These are phyloP conservation scores for Mimas tiliae DNA, from an alignment of 2,888 invertebrate genomes.

Conservation along the genomic window DNA sequence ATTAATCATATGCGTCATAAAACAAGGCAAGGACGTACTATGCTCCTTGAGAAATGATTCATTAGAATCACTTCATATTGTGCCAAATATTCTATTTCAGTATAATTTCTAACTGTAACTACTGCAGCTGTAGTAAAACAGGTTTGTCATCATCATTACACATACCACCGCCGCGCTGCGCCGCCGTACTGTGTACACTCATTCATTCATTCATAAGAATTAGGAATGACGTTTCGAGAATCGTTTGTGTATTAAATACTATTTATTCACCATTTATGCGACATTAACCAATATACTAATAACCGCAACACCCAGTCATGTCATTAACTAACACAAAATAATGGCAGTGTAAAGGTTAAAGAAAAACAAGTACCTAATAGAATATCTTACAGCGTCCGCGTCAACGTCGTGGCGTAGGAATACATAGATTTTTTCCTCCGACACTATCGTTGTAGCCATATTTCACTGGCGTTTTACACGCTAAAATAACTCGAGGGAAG, in stretches of 20 bases:
- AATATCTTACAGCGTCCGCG: not conserved
- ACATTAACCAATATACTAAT: not conserved
- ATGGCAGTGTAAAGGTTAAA: not conserved
- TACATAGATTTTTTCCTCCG: not conserved
- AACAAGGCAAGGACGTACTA: not conserved
- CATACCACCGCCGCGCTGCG: not conserved
- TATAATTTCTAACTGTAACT: not conserved
- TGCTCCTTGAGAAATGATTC: conserved; percentile 11
- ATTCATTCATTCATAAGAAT: not conserved
- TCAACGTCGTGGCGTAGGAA: not conserved
- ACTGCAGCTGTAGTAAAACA: not conserved
- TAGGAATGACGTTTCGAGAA: not conserved
- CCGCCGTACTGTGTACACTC: too few relatives aligned
- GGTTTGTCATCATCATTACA: conserved; percentile 2
- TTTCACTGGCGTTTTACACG: conserved; percentile 30
- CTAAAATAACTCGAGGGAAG: conserved; percentile 33
- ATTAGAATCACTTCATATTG: not conserved
- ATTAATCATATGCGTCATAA: conserved; percentile 19
- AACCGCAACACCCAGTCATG: not conserved
- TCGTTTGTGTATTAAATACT: not conserved
- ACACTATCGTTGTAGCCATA: conserved; percentile 19
- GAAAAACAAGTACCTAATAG: not conserved
- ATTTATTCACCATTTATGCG: not conserved
- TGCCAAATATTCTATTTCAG: conserved; percentile 18
- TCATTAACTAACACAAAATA: not conserved